Evolutionary conservation across 1,140 invertebrate genomes (phyloP).

Genomic region (Bemisia tabaci): DNA sequence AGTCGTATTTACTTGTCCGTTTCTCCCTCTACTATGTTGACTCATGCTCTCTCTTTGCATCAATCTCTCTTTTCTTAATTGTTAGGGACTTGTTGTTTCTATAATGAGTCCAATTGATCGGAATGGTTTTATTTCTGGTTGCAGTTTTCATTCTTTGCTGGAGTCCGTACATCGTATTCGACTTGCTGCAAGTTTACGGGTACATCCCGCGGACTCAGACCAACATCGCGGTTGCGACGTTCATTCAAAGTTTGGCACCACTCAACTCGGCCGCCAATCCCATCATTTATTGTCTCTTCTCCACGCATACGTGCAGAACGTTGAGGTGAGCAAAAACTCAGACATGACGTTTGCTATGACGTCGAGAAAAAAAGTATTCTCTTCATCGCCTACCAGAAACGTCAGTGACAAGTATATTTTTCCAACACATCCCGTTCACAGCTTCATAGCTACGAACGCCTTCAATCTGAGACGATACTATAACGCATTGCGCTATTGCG

Average conservation of each 20-base stretch:
- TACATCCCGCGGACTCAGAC: conserved; percentile 66
- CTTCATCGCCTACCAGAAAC: neutral
- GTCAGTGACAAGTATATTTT: no score
- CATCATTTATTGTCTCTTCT: conserved; percentile 89
- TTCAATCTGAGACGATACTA: no score
- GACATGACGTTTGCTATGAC: neutral
- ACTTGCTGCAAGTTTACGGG: conserved; percentile 79
- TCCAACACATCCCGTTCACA: no score
- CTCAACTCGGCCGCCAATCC: conserved; percentile 91
- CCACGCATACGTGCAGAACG: conserved; percentile 72
- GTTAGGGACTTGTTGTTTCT: neutral
- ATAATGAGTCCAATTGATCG: no score
- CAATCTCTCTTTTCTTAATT: neutral
- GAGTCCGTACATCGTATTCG: conserved; percentile 91
- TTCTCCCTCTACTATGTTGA: neutral
- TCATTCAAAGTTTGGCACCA: conserved; percentile 84
- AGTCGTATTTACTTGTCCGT: neutral
- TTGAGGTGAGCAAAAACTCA: conserved; percentile 58
- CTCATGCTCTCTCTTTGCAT: neutral
- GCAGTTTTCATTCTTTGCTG: conserved; percentile 89
- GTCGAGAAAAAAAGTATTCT: neutral
- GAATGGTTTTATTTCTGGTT: no score
- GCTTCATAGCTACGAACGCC: no score
- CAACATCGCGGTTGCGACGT: conserved; percentile 69
- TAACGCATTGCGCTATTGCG: no score